These are phyloP conservation scores for Halocaridina rubra DNA, from an alignment of 2,888 invertebrate genomes.

Conservation along the genomic window DNA sequence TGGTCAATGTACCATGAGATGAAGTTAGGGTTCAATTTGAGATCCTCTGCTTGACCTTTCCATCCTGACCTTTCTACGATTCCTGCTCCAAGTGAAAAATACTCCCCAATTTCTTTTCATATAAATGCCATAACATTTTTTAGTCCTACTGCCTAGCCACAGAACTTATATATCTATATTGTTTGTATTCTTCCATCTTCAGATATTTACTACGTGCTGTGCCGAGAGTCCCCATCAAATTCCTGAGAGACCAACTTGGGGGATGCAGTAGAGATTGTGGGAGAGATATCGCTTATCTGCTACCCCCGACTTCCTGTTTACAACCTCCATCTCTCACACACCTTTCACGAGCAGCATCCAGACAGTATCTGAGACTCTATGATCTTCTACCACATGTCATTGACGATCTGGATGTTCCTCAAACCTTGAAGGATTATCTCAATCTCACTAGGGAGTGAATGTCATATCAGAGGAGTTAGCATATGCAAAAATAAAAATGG, in stretches of 20 bases:
- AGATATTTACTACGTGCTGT: slow-evolving; percentile 23
- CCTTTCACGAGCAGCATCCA: slow-evolving; percentile 10
- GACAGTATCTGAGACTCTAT: not conserved
- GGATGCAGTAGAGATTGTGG: not conserved
- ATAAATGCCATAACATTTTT: too few relatives aligned
- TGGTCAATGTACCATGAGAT: too few relatives aligned
- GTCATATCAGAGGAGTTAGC: too few relatives aligned
- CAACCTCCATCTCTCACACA: slow-evolving; percentile 19
- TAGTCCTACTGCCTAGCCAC: too few relatives aligned
- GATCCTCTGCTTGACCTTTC: too few relatives aligned
- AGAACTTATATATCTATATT: too few relatives aligned
- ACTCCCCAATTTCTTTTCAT: too few relatives aligned
- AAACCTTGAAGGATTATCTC: not conserved
- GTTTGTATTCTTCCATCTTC: not conserved
- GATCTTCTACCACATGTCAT: not conserved
- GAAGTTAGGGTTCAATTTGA: too few relatives aligned
- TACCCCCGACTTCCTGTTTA: slow-evolving; percentile 16
- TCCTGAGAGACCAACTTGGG: slow-evolving; percentile 5
- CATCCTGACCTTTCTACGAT: too few relatives aligned
- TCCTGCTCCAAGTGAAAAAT: too few relatives aligned
- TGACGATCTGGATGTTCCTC: not conserved
- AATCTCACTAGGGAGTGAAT: not conserved
- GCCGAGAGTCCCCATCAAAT: slow-evolving; percentile 4
- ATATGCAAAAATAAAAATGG: too few relatives aligned
- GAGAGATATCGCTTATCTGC: not conserved